Conservation (phyloP, 2,888 invertebrate genomes). For the Crocallis elinguaria region DNA sequence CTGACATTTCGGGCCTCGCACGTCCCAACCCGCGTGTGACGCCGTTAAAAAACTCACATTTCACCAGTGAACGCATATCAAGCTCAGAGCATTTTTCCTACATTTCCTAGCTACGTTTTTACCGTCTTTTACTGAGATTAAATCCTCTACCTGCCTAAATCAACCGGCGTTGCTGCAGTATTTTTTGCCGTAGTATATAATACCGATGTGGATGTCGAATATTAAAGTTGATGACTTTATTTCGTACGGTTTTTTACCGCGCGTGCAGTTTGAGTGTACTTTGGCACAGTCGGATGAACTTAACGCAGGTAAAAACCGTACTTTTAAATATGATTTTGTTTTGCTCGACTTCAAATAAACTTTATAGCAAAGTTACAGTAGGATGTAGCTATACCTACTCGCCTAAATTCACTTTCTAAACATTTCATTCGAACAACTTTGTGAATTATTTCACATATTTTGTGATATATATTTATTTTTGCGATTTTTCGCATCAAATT, state of each 20-base stretch:
- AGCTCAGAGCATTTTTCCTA: no score
- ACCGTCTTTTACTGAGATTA: constrained; percentile 46
- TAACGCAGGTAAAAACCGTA: no score
- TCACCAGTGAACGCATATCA: no score
- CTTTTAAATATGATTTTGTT: no score
- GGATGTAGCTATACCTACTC: no score
- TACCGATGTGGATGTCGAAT: constrained; percentile 25
- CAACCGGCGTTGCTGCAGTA: constrained; percentile 28
- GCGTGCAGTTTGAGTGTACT: constrained; percentile 20
- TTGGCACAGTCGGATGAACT: constrained; percentile 11
- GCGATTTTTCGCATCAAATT: no score
- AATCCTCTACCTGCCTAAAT: constrained; percentile 36
- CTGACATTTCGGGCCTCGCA: constrained; percentile 70
- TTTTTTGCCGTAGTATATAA: constrained; percentile 23
- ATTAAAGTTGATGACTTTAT: constrained; percentile 34
- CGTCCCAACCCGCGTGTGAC: constrained; percentile 63
- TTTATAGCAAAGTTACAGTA: no score
- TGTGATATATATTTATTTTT: no score
- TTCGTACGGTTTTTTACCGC: constrained; percentile 25
- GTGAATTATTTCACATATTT: no score
- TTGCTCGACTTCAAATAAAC: no score
- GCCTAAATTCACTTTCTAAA: no score
- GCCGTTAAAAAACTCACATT: constrained; percentile 59
- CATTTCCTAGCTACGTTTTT: constrained; percentile 43
- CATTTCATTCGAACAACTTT: no score